Base-by-base conservation (phyloP, 1,140 invertebrate genomes). In the Lethrus apterus region DNA sequence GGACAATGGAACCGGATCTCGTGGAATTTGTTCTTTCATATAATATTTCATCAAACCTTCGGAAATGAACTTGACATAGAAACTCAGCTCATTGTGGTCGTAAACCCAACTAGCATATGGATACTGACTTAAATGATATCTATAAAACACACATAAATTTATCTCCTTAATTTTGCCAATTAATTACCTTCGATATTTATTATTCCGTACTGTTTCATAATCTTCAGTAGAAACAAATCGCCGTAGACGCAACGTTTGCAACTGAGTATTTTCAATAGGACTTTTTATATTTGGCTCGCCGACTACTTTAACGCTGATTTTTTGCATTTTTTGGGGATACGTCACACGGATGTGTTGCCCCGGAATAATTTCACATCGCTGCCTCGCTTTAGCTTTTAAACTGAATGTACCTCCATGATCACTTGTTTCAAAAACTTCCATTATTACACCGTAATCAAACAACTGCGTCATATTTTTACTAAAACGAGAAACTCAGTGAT, bases 391-490 rank as follows among this genome's bases (percentile, higher is more conserved):
- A 5, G 65, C 65, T 53, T 66, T 67, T 10, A 67, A 53, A 46
- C 60, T 57, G 4, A 66, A 45, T 18, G 54, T 43, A 30, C 55
- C 51, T 9, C 56, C 44, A 31, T 49, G 50, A 1, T 47, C 15
- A 26, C 50, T 54, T 8, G 51, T 55, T 51, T 67, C 63, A 45
- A 59, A 63, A 20, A 65, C 57, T 54, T 67, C 65, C 65, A 67
- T 65, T 5, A 56, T 60, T 1, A 66, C 59, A 15, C 65, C 65
- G 46, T 60, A 63, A 5, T 62, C 50, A 36, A 54, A 63, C 9
- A 65, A 20, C 4, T 46, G 46, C 18, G 34, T 51, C 26, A 35
- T 54, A 8, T 7, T 44, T 26, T 51, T 41, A 52, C 55, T 61
- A 9, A 43, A 32, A 15, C 5, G 24, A 26, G 24, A 26, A 26